Base-by-base conservation (phyloP, 2,888 invertebrate species). In the Dicyrtoma fusca region DNA sequence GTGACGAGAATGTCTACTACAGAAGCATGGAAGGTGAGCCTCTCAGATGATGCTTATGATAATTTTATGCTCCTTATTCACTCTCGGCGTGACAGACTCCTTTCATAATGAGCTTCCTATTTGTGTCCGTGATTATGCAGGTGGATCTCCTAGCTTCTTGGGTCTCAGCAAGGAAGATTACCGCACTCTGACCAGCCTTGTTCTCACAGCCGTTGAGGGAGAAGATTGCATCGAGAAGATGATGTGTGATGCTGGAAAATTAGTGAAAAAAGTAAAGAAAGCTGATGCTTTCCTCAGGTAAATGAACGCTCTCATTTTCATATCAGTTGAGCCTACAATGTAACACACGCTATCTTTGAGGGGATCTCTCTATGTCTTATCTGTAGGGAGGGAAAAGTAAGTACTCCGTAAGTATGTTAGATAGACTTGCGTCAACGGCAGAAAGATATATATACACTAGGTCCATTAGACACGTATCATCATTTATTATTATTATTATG, bases 211-310 rank as follows among this genome's bases (percentile, higher is more conserved):
- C 62, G 78, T 81, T 74, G 81, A 81, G 73, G 81, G 81, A 70
- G 80, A 81, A 68, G 77, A 80, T 51, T 81, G 81, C 61, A 74
- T 78, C 11, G 81, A 81, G 61, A 80, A 80, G 61, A 77, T 79
- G 75, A 76, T 80, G 76, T 81, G 81, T 66, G 80, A 80, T 74
- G 80, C 80, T 51, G 76, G 80, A 45, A 81, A 79, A 77, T 74
- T 81, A 71, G 79, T 80, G 19, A 81, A 81, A 76, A 80, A 79
- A 75, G 78, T 81, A 11, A 81, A 81, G 74, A 79, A 80, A 75
- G 81, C 81, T 70, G 81, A 81, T 69, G 76, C 79, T 45, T 81
- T 78, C 73, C 77, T 81, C 70, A 80, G 79, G 81, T 81, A 71
- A 77, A 75, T 47, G 21, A 19, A 47, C 23, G 19, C 11, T 71